Evolutionary conservation across 2,113 vertebrate genomes (phyloP), one percentile per base, ranked within the genome.

Genomic region (Macquaria ambigua): DNA sequence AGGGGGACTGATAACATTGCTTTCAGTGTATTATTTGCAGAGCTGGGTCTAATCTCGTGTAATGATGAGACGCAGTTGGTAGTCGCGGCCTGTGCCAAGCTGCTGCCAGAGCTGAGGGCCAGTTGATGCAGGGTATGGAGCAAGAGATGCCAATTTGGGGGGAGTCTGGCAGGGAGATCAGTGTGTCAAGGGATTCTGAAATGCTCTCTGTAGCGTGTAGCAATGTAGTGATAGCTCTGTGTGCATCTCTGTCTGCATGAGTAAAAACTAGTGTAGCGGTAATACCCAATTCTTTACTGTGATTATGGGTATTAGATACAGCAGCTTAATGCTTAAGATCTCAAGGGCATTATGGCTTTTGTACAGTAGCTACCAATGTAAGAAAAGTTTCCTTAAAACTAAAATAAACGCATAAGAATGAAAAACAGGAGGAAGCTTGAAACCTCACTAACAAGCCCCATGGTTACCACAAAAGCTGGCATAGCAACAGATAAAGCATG

Each of bases 61-160:
- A 89, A 91, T 88, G 68, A 90, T 85, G 87, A 88, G 82, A 80
- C 81, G 21, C 89, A 50, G 58, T 82, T 69, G 82, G 89, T 85
- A 85, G 78, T 81, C 53, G 18, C 12, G 4, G 87, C 43, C 74
- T 76, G 87, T 77, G 90, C 91, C 88, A 95, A 94, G 87, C 89
- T 92, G 90, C 89, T 92, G 85, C 83, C 85, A 64, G 71, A 76
- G 81, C 76, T 85, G 56, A 87, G 84, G 90, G 81, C 87, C 87
- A 86, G 84, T 83, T 89, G 77, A 92, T 87, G 73, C 86, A 82
- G 85, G 62, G 83, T 80, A 61, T 66, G 77, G 85, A 89, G 84
- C 83, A 90, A 58, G 78, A 82, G 66, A 82, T 86, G 91, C 87
- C 92, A 95, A 88, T 87, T 89, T 71, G 79, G 55, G 58, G 76